phyloP scores from a whole-genome alignment of 1,140 invertebrate genomes.

The Zeugodacus cucurbitae region DNA sequence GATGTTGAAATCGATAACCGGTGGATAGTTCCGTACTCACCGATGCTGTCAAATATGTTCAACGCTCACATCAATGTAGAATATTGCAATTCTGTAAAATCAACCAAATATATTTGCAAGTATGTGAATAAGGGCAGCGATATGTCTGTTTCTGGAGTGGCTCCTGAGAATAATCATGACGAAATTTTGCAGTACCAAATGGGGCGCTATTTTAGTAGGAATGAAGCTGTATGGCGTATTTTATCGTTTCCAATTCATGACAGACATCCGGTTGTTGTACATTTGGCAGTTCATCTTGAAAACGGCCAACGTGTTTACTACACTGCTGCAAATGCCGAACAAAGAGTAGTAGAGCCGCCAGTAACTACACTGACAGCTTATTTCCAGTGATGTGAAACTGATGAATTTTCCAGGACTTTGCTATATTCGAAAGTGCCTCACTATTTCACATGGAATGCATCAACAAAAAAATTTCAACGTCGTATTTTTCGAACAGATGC shows the following conservation, averaged over 20 bases:
- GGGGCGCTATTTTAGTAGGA: no score
- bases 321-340: constrained; percentile 29
- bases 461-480: no score
- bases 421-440: no score
- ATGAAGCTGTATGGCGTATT: constrained; percentile 65
- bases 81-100: no score
- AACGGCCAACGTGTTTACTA: constrained; percentile 63
- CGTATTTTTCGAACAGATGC: no score
- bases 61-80: no score
- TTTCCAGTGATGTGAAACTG: no score
- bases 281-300: constrained; percentile 58
- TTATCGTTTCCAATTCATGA: constrained; percentile 59
- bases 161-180: constrained; percentile 50
- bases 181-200: constrained; percentile 52
- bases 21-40: constrained; percentile 45
- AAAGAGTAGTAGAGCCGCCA: not conserved
- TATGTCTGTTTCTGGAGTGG: constrained; percentile 55
- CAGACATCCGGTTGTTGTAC: not conserved
- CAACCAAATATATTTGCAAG: no score
- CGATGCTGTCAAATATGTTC: constrained; percentile 43
- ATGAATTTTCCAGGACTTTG: no score
- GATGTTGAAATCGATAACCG: no score
- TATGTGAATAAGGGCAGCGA: constrained; percentile 60
- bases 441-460: no score
- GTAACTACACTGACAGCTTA: no score